phyloP scores from a whole-genome alignment of 2,888 invertebrate species.

The Teleiodes luculella region DNA sequence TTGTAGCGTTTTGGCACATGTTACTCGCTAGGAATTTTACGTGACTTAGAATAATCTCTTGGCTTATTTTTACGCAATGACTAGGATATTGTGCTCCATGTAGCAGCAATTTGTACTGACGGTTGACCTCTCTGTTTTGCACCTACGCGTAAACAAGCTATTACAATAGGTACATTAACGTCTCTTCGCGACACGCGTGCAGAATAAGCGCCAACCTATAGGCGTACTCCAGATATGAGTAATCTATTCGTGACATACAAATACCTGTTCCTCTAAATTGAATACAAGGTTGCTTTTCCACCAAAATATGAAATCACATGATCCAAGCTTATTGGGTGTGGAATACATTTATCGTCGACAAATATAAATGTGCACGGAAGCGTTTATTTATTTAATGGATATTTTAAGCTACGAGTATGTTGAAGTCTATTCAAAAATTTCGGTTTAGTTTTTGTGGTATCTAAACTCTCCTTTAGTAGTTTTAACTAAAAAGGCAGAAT shows the following conservation, averaged over 20 bases:
- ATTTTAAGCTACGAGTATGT: not conserved
- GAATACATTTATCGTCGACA: not conserved
- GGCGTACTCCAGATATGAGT: not conserved
- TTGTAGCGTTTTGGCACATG: not conserved
- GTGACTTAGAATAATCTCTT: not conserved
- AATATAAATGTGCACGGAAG: not conserved
- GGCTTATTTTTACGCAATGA: not conserved
- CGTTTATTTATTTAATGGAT: constrained; percentile 1
- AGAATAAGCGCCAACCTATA: constrained; percentile 4
- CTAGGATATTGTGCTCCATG: not conserved
- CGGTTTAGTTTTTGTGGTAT: too few species aligned
- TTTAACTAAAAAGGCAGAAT: not conserved
- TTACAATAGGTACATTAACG: constrained; percentile 5
- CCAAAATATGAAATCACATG: constrained; percentile 3
- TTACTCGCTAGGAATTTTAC: not conserved
- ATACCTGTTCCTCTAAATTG: constrained; percentile 1
- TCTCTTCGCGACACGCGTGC: constrained; percentile 2
- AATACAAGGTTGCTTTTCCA: not conserved
- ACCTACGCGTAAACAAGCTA: constrained; percentile 10
- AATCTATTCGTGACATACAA: constrained; percentile 1
- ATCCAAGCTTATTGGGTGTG: not conserved
- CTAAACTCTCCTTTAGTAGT: too few species aligned
- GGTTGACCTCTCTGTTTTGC: constrained; percentile 6
- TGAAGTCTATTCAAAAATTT: not conserved
- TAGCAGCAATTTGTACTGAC: constrained; percentile 1